Percentiles rank a stretch among this genome's conserved stretches.
Conservation (phyloP, 1,140 invertebrate genomes). For the Drosophila ohnishii region DNA sequence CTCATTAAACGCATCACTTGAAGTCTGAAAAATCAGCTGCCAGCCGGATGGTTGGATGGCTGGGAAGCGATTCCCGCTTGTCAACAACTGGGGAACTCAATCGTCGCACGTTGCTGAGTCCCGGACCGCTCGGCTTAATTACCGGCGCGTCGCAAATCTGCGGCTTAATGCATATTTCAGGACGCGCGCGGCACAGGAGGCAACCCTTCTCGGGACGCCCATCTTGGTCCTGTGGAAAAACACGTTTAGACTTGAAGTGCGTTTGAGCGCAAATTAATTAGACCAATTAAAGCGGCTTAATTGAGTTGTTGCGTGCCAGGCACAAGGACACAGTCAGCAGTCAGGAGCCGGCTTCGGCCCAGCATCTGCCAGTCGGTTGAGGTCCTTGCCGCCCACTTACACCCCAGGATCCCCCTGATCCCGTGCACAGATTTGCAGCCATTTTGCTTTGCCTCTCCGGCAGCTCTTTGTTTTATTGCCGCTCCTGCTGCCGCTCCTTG, state of each 20-base stretch:
- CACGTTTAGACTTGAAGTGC: constrained; percentile 79
- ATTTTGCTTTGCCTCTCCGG: constrained; percentile 47
- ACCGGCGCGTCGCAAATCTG: constrained; percentile 72
- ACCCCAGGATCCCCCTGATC: constrained; percentile 11
- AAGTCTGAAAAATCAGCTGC: constrained; percentile 72
- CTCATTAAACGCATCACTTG: constrained; percentile 82
- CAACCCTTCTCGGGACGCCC: constrained; percentile 56
- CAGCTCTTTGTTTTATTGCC: constrained; percentile 39
- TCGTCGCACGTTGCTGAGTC: constrained; percentile 35
- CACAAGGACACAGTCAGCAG: constrained; percentile 60
- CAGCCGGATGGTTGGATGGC: background rate
- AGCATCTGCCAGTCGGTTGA: constrained; percentile 16
- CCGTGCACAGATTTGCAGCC: constrained; percentile 46
- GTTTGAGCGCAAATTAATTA: constrained; percentile 83
- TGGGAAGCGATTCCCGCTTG: constrained; percentile 26
- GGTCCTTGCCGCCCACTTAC: constrained; percentile 1
- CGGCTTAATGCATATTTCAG: constrained; percentile 76
- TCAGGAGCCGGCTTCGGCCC: constrained; percentile 18
- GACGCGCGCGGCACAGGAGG: constrained; percentile 25
- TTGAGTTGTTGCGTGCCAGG: constrained; percentile 79
- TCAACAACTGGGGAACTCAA: constrained; percentile 46
- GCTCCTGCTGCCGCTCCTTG: constrained; percentile 8
- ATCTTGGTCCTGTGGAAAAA: constrained; percentile 57
- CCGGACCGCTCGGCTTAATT: constrained; percentile 60
- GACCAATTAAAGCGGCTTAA: constrained; percentile 82